Evolutionary conservation across 53 echinoderm and acorn worm species (phyloP), one percentile per base, ranked within the genome.

Genomic region (Holothuria scabra): DNA sequence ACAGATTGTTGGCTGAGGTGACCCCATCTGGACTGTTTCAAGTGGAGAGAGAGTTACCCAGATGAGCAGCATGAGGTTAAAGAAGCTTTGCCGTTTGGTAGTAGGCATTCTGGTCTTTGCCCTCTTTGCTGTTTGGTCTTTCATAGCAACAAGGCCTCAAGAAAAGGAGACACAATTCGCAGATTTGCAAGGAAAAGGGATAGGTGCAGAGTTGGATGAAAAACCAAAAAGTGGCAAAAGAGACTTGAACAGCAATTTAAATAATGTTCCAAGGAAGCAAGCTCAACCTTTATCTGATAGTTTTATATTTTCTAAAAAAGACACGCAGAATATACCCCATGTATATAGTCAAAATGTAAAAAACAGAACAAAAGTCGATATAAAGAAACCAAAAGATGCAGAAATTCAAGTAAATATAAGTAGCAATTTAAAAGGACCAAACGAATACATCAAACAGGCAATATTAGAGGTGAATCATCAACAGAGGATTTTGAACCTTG

Each of bases 391-490:
- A 55, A 58, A 58, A 31, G 56, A 58, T 7, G 20, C 56, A 20
- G 52, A 78, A 29, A n/a, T 28, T 78, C 78, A 56, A 30, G 19
- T 78, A 56, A 58, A 58, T 57, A 57, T 57, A 28, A 74, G 74
- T 52, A 58, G 78, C 28, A 78, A 58, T 58, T 78, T 78, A 56
- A 78, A 58, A 78, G 82, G 82, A 44, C 37, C 82, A 61, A 81
- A 64, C 37, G 87, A 86, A 28, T 41, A 48, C 10, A 90, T 97
- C 56, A 90, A 92, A 58, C 79, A 89, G 68, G 90, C 97, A 34
- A 94, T 92, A 46, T 65, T 97, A 35, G 94, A 90, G 32, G 60
- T 97, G 62, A 97, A 92, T 81, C 92, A 90, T 46, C 76, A 82
- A 58, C 94, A 97, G 76, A 87, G 90, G 46, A 84, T 97, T 14